Conservation (phyloP, 2,113 vertebrate species). For the Callaeas wilsoni region DNA sequence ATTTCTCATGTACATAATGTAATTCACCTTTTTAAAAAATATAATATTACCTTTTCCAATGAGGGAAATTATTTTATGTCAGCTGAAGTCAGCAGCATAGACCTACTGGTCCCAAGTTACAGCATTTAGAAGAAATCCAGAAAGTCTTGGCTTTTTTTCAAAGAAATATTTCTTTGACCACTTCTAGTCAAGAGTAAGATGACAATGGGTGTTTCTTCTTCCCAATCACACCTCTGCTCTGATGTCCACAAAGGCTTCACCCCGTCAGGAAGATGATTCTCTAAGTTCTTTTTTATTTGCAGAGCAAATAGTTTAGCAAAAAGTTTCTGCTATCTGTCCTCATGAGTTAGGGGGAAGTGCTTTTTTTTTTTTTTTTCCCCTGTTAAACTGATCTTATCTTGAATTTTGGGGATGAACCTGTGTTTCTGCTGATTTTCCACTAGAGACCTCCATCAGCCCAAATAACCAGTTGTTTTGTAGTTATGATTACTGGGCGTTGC, state of each 20-base stretch:
- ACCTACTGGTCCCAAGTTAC: background rate
- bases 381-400: background rate
- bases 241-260: background rate
- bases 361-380: background rate
- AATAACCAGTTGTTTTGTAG: background rate
- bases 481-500: constrained; percentile 15
- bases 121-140: background rate
- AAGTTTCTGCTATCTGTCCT: background rate
- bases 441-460: constrained; percentile 64
- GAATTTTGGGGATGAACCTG: background rate
- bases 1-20: background rate
- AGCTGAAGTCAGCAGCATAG: background rate
- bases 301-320: background rate
- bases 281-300: background rate
- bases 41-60: background rate
- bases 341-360: background rate
- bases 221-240: background rate
- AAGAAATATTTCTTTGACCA: background rate
- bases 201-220: background rate
- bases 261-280: background rate
- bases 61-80: background rate
- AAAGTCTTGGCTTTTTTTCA: background rate
- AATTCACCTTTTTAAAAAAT: background rate
- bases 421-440: constrained; percentile 62
- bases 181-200: background rate